Conservation (phyloP, 2,797 vertebrate genomes). For the Eutrigla gurnardus region DNA sequence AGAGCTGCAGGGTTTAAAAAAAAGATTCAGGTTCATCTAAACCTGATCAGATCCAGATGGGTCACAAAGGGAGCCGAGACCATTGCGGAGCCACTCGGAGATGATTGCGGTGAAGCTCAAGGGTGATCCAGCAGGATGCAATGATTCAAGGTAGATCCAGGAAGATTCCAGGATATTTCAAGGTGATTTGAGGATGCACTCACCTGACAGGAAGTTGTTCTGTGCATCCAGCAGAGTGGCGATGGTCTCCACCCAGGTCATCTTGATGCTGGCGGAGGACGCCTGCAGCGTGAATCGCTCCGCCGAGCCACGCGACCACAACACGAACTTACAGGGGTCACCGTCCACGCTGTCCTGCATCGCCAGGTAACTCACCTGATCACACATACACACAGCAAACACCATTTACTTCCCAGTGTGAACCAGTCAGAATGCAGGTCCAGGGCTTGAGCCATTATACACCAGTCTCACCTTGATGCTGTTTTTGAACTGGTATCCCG, state of each 20-base stretch:
- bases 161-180: background rate
- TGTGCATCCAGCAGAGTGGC: slow-evolving; percentile 92
- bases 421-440: background rate
- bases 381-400: background rate
- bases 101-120: too few relatives aligned
- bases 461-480: slow-evolving; percentile 38
- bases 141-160: background rate
- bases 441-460: background rate
- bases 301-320: slow-evolving; percentile 91
- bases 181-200: background rate
- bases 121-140: too few relatives aligned
- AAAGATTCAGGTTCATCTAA: background rate
- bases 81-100: background rate
- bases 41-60: background rate
- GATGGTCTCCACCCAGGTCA: slow-evolving; percentile 94
- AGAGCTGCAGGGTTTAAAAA: slow-evolving; percentile 83
- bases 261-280: slow-evolving; percentile 91
- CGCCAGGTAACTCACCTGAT: slow-evolving; percentile 94
- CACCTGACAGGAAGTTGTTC: slow-evolving; percentile 95
- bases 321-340: slow-evolving; percentile 94
- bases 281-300: slow-evolving; percentile 95
- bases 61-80: background rate
- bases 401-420: background rate
- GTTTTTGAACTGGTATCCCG: slow-evolving; percentile 87
- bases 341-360: slow-evolving; percentile 92